Base-by-base conservation (phyloP, 2,888 invertebrate species). In the Entomobrya proxima region DNA sequence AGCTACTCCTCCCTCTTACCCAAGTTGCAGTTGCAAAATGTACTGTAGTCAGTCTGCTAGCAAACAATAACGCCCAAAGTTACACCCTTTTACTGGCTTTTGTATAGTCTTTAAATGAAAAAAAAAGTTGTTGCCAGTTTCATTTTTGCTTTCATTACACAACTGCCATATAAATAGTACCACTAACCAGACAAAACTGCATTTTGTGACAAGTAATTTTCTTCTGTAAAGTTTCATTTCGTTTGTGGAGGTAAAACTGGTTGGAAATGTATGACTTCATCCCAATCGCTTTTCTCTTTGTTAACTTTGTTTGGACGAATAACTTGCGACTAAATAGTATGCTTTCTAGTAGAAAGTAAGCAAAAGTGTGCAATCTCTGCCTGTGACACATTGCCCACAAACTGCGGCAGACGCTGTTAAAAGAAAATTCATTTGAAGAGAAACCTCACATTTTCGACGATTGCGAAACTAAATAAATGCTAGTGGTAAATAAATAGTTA, bases 121-220 rank as follows among this genome's bases (percentile, higher is more conserved):
- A 50, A 74, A 50, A 74, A 55, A 75, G 55, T 75, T 75, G 32
- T 75, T 75, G 15, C 55, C 15, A 75, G 55, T 55, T 55, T 75
- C 37, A 75, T 55, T 75, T 75, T 37, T 75, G 30, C 75, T 75
- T 75, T 75, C 52, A 75, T 75, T 75, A 75, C 13, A 69, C 15
- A 40, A 44, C 69, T 69, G 69, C 47, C 69, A 76, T 76, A 76
- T 55, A 76, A 40, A 32, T 40, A 37, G 2, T 37, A 35, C 75
- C n/a, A 75, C 76, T 76, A 76, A 76, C 76, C 37, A 76, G 50
- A 76, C 76, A 40, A 76, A 76, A 76, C 76, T 76, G 40, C 58
- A 76, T 76, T 76, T 76, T 76, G 55, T 76, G 76, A 76, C 76
- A 76, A 58, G 37, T 40, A 76, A 76, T 76, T 76, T 76, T 76